These are phyloP conservation scores for Xestia sexstrigata DNA, from an alignment of 2,888 invertebrate species.

Conservation along the genomic window DNA sequence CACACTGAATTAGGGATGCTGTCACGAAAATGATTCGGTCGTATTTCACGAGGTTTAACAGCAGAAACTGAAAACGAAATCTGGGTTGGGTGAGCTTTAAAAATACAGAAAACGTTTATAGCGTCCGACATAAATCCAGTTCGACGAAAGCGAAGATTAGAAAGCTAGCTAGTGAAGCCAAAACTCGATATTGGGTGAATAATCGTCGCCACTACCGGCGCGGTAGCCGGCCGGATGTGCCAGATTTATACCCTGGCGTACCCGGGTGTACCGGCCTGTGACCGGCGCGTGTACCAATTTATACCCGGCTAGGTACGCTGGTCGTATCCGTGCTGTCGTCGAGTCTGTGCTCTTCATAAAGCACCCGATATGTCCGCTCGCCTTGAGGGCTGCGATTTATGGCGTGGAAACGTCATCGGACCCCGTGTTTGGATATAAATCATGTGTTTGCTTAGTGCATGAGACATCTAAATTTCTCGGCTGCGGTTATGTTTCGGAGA, in stretches of 20 bases:
- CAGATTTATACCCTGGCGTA: conserved; percentile 87
- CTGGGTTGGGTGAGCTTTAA: conserved; percentile 51
- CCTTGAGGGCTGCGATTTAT: conserved; percentile 89
- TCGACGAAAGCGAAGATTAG: conserved; percentile 88
- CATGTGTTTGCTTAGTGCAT: conserved; percentile 86
- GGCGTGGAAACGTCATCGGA: conserved; percentile 89
- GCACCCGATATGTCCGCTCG: conserved; percentile 86
- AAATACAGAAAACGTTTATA: conserved; percentile 67
- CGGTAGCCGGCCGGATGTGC: conserved; percentile 88
- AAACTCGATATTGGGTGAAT: conserved; percentile 91
- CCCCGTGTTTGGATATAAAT: conserved; percentile 87
- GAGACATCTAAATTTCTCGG: conserved; percentile 80
- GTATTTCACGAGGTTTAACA: conserved; percentile 41
- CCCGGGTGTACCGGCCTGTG: conserved; percentile 78
- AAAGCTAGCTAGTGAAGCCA: conserved; percentile 88
- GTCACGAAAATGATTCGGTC: conserved; percentile 57
- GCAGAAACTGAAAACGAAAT: conserved; percentile 47
- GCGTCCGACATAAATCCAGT: conserved; percentile 81
- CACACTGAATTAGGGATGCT: conserved; percentile 50
- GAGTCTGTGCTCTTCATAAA: conserved; percentile 86
- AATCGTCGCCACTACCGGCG: conserved; percentile 90
- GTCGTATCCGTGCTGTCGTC: conserved; percentile 83
- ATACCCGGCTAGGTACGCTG: conserved; percentile 70
- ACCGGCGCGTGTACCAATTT: conserved; percentile 74
- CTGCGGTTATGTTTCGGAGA: conserved; percentile 74